Evolutionary conservation across 2,888 invertebrate genomes (phyloP).

Genomic region (Teinopalpus imperialis): DNA sequence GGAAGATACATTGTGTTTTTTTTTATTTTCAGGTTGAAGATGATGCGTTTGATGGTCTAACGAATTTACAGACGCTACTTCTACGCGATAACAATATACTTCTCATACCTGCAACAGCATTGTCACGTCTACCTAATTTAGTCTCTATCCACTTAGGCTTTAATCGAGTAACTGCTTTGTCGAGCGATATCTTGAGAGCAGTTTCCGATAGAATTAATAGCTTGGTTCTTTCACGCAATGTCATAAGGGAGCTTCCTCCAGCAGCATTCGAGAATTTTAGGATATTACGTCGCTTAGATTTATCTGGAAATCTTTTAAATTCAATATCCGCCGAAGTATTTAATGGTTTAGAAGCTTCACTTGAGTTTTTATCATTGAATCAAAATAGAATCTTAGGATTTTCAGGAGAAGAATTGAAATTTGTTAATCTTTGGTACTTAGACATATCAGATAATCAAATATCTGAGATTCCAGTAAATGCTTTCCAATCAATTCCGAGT

Average conservation of each 20-base stretch:
- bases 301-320: constrained; percentile 90
- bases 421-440: constrained; percentile 85
- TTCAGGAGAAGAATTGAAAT: constrained; percentile 83
- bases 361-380: constrained; percentile 87
- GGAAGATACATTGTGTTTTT: too few relatives aligned
- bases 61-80: constrained; percentile 87
- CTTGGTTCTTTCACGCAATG: constrained; percentile 90
- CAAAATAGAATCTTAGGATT: constrained; percentile 88
- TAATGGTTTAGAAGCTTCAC: constrained; percentile 87
- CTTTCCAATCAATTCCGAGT: constrained; percentile 85
- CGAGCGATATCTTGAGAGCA: constrained; percentile 88
- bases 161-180: constrained; percentile 93
- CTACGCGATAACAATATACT: constrained; percentile 94
- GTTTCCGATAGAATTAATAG: constrained; percentile 87
- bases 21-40: constrained; percentile 88
- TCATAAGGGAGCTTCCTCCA: constrained; percentile 91
- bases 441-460: constrained; percentile 91
- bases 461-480: constrained; percentile 85
- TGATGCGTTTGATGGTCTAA: constrained; percentile 92
- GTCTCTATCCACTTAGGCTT: constrained; percentile 90
- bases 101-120: constrained; percentile 90
- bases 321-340: constrained; percentile 88
- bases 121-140: constrained; percentile 89
- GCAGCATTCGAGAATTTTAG: constrained; percentile 91
- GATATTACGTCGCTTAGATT: constrained; percentile 86